phyloP scores from a whole-genome alignment of 1,140 invertebrate genomes.

The Dolichoris vasculosae region DNA sequence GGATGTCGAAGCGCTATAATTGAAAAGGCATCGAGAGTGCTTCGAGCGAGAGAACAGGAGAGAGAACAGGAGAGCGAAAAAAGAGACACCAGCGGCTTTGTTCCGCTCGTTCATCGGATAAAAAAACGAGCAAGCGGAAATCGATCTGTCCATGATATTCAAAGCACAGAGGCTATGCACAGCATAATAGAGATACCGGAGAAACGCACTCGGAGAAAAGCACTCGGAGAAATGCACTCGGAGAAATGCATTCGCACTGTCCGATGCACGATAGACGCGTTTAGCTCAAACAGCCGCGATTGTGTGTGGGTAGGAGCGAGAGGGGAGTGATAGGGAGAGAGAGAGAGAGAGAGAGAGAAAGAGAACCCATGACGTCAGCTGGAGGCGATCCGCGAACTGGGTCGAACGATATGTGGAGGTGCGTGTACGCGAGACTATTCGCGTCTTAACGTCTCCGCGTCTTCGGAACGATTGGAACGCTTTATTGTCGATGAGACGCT shows the following conservation, averaged over 20 bases:
- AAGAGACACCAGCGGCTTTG: not conserved
- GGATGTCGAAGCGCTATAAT: not conserved
- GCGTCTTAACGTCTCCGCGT: not conserved
- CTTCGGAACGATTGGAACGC: not conserved
- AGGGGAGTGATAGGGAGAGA: no score
- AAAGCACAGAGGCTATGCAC: not conserved
- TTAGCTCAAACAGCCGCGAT: not conserved
- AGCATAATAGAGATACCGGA: not conserved
- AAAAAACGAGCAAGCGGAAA: not conserved
- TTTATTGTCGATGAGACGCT: slow-evolving; percentile 7
- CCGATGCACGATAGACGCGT: not conserved
- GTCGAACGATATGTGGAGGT: not conserved
- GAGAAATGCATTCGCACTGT: no score
- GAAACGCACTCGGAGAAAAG: no score
- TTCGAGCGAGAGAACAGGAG: not conserved
- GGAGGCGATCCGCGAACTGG: not conserved
- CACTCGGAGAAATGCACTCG: no score
- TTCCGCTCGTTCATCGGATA: not conserved
- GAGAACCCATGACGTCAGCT: no score
- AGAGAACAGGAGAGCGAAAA: no score
- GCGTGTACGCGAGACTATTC: not conserved
- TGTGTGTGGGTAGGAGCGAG: no score
- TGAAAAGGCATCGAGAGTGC: not conserved
- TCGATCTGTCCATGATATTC: not conserved
- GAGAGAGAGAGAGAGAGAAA: no score